Evolutionary conservation across 2,113 vertebrate genomes (phyloP).

Genomic region (Leptobrachium ailaonicum): DNA sequence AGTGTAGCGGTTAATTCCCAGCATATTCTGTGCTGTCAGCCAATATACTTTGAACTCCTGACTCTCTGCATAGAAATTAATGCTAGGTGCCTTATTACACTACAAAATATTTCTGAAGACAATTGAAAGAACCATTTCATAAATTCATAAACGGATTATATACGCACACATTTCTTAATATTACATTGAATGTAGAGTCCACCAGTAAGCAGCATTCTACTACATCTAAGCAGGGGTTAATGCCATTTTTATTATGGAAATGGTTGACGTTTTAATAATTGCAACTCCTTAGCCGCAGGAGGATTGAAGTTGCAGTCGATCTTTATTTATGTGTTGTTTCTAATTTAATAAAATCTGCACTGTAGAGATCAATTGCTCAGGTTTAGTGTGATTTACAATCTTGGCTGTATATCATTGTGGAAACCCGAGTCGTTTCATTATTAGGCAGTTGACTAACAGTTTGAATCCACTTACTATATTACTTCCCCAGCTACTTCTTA

Average conservation of each 20-base stretch:
- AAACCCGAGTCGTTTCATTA: conserved; percentile 19
- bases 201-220: too few species aligned
- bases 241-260: background rate
- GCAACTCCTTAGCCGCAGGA: background rate
- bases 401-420: conserved; percentile 13
- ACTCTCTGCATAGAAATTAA: too few species aligned
- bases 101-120: too few species aligned
- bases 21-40: too few species aligned
- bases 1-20: too few species aligned
- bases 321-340: conserved; percentile 24
- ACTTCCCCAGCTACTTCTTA: conserved; percentile 3
- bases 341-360: conserved; percentile 21
- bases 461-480: conserved; percentile 31
- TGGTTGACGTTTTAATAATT: background rate
- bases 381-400: conserved; percentile 13
- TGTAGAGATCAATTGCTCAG: conserved; percentile 25
- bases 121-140: too few species aligned
- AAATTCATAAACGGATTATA: too few species aligned
- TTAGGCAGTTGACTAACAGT: conserved; percentile 1
- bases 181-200: too few species aligned
- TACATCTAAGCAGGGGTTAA: background rate
- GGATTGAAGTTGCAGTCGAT: background rate
- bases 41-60: too few species aligned
- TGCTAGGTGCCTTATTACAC: too few species aligned
- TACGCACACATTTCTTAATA: too few species aligned